Base-by-base conservation (phyloP, 2,797 vertebrate species). In the Betta splendens region DNA sequence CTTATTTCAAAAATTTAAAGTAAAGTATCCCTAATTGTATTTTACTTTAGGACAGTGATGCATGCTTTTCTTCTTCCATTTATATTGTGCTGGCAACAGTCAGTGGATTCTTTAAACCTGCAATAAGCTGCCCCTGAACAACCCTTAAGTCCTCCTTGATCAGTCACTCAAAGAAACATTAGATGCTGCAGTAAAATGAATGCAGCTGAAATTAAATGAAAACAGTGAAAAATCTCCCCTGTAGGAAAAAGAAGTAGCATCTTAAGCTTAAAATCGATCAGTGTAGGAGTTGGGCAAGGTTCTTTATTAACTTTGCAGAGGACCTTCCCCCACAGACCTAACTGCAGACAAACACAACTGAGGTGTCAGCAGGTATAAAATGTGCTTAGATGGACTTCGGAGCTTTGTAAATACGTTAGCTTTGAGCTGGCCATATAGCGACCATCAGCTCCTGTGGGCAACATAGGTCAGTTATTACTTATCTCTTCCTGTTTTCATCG, bases 241-340 rank as follows among this genome's bases (percentile, higher is more conserved):
- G 60, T 52, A 80, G 75, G 71, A 79, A 69, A 66, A 80, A 69
- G 58, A 75, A 56, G 60, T 29, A 63, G 67, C 53, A 26, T 74
- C 61, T 83, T 79, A 77, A 86, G 73, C 73, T 68, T 42, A 25
- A 57, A 74, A 87, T 90, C 80, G 76, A 90, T 89, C 63, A 57
- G 50, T 40, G 76, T 44, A 61, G 61, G 77, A 82, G 78, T 77
- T 52, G 60, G 70, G 64, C 50, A 52, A 68, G 63, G 49, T 81
- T 78, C 77, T 85, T 87, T 85, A 89, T 89, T 87, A 86, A 82
- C 84, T 88, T 88, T 85, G 64, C 77, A 54, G 68, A 73, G 79
- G 75, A 71, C 69, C 32, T 69, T 89, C 85, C 81, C n/a, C 87
- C n/a, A 37, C 38, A 76, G 80, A 84, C 54, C 66, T 1, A 6